Base-by-base conservation (phyloP, 2,888 invertebrate species). In the Platypus cylindrus region DNA sequence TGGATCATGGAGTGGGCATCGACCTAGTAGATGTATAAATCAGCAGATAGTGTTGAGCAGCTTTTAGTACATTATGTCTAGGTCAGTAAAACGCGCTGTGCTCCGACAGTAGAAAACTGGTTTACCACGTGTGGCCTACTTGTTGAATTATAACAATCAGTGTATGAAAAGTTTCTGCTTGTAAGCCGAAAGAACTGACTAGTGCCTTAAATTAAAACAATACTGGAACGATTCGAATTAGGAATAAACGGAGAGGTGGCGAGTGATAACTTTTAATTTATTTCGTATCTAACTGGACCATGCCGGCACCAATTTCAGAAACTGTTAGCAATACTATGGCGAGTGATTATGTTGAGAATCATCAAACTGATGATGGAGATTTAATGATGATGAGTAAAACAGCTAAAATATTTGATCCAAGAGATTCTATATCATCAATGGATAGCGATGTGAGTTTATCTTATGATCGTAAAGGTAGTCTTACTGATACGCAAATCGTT, bases 401-500 rank as follows among this genome's bases (percentile, higher is more conserved):
- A 56, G 22, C 44, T 7, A 41, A 40, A 17, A 70, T 67, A 46
- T 63, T 68, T 41, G 63, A 68, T 34, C 68, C 68, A 14, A 60
- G 70, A 25, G 73, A 73, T 51, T 71, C 71, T 41, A 70, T 72
- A 32, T 71, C 72, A 3, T 73, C 73, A 9, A 67, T 70, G 37
- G 74, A 74, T 53, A 73, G 71, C 47, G 72, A 72, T 44, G 64
- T 71, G 3, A 71, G 70, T 25, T 50, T 71, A 18, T 66, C 69
- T 2, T 72, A 67, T 49, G 71, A 72, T 44, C 37, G 41, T 13
- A 49, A 49, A 25, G 44, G 59, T 25, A 58, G 62, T 35, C 37
- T 50, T 38, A 47, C 46, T 33, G 45, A 54, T 35, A 40, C 41
- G 3, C 42, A 52, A 4, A 24, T 39, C 11, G 46, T 49, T 9